A percentile compares a stretch with the other conserved stretches of the same genome.
Evolutionary conservation across 1,140 invertebrate genomes (phyloP).

Genomic region (Epicauta chinensis): DNA sequence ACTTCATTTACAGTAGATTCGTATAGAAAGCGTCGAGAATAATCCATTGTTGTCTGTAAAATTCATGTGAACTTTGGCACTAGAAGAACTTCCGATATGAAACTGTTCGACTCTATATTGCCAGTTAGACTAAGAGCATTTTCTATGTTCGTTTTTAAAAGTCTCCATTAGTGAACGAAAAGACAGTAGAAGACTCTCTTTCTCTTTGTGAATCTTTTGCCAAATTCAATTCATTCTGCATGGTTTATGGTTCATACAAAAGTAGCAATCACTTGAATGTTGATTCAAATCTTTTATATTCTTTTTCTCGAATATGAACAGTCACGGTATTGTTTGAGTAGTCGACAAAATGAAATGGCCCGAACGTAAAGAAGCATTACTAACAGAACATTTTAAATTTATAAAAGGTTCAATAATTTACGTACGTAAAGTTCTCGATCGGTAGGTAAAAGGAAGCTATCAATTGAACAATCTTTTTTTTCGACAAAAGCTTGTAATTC

Average conservation of each 20-base stretch:
- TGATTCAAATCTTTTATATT: background rate
- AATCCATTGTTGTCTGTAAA: slow-evolving; percentile 25
- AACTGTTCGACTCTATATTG: background rate
- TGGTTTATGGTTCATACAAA: slow-evolving; percentile 14
- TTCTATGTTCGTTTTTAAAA: slow-evolving; percentile 4
- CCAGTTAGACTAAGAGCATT: slow-evolving; percentile 8
- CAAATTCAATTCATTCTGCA: slow-evolving; percentile 19
- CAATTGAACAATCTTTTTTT: slow-evolving; percentile 3
- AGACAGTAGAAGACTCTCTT: background rate
- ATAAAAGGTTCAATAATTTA: slow-evolving; percentile 18
- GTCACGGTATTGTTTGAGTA: slow-evolving; percentile 18
- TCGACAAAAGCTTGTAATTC: background rate
- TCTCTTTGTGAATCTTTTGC: slow-evolving; percentile 11
- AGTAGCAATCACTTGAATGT: slow-evolving; percentile 6
- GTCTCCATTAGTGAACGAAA: slow-evolving; percentile 17
- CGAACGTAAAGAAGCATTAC: slow-evolving; percentile 20
- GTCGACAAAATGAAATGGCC: slow-evolving; percentile 16
- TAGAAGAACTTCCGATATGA: slow-evolving; percentile 20
- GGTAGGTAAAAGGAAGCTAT: too few species aligned
- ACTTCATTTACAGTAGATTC: background rate
- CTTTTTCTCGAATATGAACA: background rate
- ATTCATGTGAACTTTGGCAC: slow-evolving; percentile 25
- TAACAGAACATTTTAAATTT: slow-evolving; percentile 16
- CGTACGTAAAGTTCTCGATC: slow-evolving; percentile 11
- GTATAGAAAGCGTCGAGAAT: slow-evolving; percentile 15